These are phyloP conservation scores for Mastomys natalensis DNA, from an alignment of 2,113 vertebrate genomes.

Conservation along the genomic window DNA sequence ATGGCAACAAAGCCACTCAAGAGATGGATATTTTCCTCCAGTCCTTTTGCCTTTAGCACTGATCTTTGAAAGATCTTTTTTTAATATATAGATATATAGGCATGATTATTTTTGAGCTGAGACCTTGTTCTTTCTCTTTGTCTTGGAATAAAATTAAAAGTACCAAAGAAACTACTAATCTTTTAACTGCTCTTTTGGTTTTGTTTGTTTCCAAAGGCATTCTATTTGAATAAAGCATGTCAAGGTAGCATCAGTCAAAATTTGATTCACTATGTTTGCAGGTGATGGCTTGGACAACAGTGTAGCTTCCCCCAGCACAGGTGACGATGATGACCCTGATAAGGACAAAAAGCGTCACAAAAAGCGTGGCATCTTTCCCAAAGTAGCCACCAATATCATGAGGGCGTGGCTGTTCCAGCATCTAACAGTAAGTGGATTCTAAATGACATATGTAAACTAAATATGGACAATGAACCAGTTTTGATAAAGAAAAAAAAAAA, in stretches of 20 bases:
- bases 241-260: constrained; percentile 92
- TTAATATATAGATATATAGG: constrained; percentile 58
- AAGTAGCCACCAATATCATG: constrained; percentile 99
- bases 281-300: constrained; percentile 99
- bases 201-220: constrained; percentile 89
- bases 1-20: constrained; percentile 65
- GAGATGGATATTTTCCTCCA: constrained; percentile 54
- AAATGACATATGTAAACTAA: constrained; percentile 89
- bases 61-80: constrained; percentile 69
- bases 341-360: constrained; percentile 99
- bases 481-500: constrained; percentile 71
- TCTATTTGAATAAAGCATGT: constrained; percentile 88
- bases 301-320: constrained; percentile 99
- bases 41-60: constrained; percentile 62
- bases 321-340: constrained; percentile 99
- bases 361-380: constrained; percentile 99
- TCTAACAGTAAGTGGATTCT: constrained; percentile 96
- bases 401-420: constrained; percentile 99
- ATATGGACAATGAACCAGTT: constrained; percentile 87
- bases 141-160: constrained; percentile 73
- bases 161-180: constrained; percentile 85
- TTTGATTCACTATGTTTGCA: constrained; percentile 94
- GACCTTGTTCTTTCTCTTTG: constrained; percentile 79
- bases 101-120: constrained; percentile 74
- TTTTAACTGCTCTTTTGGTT: constrained; percentile 87